Evolutionary conservation across 92 coral and sea anemone genomes (phyloP).

Genomic region (Palythoa heliodiscus): DNA sequence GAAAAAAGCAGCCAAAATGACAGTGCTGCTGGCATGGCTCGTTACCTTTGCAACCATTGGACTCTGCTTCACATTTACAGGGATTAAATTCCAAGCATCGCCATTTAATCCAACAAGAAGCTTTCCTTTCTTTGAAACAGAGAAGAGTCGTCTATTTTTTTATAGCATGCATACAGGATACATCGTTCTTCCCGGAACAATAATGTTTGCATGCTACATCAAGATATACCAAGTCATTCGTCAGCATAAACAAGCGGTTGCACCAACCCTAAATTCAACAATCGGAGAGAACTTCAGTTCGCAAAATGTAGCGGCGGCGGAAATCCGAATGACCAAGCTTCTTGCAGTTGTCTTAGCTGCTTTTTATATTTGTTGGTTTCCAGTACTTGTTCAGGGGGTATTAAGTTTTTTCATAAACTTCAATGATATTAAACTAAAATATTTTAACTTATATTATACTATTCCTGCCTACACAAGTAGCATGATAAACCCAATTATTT

Average conservation of each 20-base stretch:
- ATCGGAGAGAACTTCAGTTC: not conserved
- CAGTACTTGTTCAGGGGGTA: not conserved
- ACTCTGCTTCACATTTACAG: slow-evolving; percentile 15
- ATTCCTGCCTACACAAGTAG: slow-evolving; percentile 16
- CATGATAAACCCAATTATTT: slow-evolving; percentile 16
- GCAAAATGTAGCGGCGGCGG: not conserved
- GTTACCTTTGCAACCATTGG: not conserved
- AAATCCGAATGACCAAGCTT: not conserved
- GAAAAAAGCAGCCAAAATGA: not conserved
- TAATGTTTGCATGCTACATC: not conserved
- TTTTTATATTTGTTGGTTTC: slow-evolving; percentile 12
- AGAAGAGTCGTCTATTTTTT: not conserved
- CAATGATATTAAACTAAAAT: not conserved
- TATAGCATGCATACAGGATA: slow-evolving; percentile 5
- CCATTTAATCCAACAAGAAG: slow-evolving; percentile 1
- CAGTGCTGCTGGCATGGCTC: not conserved
- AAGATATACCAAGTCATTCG: not conserved
- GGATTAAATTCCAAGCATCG: not conserved
- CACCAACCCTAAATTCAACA: not conserved
- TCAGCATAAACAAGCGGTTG: not conserved
- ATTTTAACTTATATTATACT: slow-evolving; percentile 5
- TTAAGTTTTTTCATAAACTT: not conserved
- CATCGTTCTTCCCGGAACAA: not conserved
- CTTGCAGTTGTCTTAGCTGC: slow-evolving; percentile 5
- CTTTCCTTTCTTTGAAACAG: not conserved